A percentile compares a stretch with the other conserved stretches of the same genome.
These are phyloP conservation scores for Tuta absoluta DNA, from an alignment of 2,888 invertebrate genomes.

Conservation along the genomic window DNA sequence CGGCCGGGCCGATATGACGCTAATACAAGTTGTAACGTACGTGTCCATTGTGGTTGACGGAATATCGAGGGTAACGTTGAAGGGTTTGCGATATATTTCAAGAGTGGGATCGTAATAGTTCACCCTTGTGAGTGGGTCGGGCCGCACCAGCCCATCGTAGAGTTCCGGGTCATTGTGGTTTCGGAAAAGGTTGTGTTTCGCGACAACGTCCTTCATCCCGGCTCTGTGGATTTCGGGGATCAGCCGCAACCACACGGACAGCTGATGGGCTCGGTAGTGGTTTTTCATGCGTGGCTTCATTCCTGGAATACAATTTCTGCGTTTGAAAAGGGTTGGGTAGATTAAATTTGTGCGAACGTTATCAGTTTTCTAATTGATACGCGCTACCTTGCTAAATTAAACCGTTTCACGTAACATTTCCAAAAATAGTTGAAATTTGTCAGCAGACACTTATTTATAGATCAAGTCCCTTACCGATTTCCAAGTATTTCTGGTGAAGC, in stretches of 20 bases:
- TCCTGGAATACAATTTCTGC: slow-evolving; percentile 82
- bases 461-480: slow-evolving; percentile 85
- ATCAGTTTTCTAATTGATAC: slow-evolving; percentile 57
- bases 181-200: slow-evolving; percentile 93
- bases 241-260: slow-evolving; percentile 96
- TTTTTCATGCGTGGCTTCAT: slow-evolving; percentile 96
- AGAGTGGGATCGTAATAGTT: slow-evolving; percentile 83
- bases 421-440: too few species aligned
- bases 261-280: slow-evolving; percentile 97
- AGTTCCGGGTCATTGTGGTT: slow-evolving; percentile 94
- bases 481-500: slow-evolving; percentile 94
- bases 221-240: slow-evolving; percentile 95
- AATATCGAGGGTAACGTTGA: slow-evolving; percentile 78
- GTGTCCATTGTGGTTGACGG: slow-evolving; percentile 83
- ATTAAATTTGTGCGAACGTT: slow-evolving; percentile 45
- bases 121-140: slow-evolving; percentile 87
- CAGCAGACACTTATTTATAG: background rate
- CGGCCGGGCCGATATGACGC: slow-evolving; percentile 86
- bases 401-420: slow-evolving; percentile 31
- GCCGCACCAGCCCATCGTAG: slow-evolving; percentile 94
- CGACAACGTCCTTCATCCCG: slow-evolving; percentile 94
- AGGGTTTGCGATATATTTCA: slow-evolving; percentile 83
- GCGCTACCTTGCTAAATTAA: slow-evolving; percentile 42
- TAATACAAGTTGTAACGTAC: slow-evolving; percentile 86
- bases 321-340: slow-evolving; percentile 50